Conservation (phyloP, 2,797 vertebrate genomes). For the Alca torda region DNA sequence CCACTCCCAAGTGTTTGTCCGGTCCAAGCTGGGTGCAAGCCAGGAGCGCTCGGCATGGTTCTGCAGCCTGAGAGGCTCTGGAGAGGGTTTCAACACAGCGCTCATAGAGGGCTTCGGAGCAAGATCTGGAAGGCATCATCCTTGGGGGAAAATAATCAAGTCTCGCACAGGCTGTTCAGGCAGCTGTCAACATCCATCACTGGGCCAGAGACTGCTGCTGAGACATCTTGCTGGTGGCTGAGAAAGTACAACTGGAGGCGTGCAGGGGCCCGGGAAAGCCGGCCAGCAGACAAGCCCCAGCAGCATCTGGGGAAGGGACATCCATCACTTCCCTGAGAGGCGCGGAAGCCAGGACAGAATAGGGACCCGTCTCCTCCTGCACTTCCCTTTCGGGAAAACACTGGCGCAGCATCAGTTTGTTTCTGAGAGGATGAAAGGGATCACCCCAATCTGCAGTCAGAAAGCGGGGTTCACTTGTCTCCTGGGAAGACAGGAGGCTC, state of each 20-base stretch:
- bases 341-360: rapidly evolving
- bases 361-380: rapidly evolving
- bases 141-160: background rate
- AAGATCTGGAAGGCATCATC: constrained; percentile 41
- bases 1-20: background rate
- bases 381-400: rapidly evolving
- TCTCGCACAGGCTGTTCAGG: constrained; percentile 16
- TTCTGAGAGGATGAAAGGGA: background rate
- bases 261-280: background rate
- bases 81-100: background rate
- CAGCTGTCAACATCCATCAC: constrained; percentile 58
- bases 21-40: background rate
- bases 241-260: constrained; percentile 5
- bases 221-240: constrained; percentile 18
- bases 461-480: background rate
- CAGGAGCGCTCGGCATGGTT: background rate
- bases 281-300: background rate
- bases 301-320: background rate
- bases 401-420: background rate
- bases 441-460: rapidly evolving
- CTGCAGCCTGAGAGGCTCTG: background rate
- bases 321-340: background rate
- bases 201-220: background rate
- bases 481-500: background rate
- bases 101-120: background rate